phyloP scores from a whole-genome alignment of 1,140 invertebrate species.

The Brachionus plicatilis region DNA sequence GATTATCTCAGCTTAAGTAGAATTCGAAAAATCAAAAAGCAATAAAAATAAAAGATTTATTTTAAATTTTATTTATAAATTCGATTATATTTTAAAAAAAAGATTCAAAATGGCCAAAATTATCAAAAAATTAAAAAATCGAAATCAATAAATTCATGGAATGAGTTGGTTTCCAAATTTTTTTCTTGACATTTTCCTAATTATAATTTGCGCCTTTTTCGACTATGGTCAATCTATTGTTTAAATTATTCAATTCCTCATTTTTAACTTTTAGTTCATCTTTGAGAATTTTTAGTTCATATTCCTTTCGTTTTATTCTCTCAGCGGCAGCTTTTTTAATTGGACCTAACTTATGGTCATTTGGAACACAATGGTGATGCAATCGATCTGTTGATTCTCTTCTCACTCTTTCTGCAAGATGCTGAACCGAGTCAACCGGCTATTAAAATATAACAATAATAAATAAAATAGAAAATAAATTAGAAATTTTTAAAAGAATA shows the following conservation, averaged over 20 bases:
- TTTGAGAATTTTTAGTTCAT: constrained; percentile 54
- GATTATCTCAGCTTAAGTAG: no score
- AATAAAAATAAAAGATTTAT: no score
- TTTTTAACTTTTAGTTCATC: constrained; percentile 49
- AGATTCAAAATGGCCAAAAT: not conserved
- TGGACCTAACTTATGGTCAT: constrained; percentile 42
- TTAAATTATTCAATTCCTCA: constrained; percentile 42
- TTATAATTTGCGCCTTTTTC: constrained; percentile 31
- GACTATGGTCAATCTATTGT: constrained; percentile 21
- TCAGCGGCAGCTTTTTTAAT: constrained; percentile 47
- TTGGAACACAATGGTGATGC: constrained; percentile 42
- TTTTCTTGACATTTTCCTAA: not conserved
- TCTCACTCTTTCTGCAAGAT: constrained; percentile 40
- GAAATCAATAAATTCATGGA: not conserved
- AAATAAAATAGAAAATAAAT: not conserved
- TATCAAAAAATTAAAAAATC: not conserved
- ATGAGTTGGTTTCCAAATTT: not conserved
- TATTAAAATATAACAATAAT: not conserved
- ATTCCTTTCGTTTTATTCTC: constrained; percentile 50
- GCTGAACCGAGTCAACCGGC: constrained; percentile 1
- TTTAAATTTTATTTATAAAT: not conserved
- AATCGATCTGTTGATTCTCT: constrained; percentile 22
- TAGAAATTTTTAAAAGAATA: constrained; percentile 35
- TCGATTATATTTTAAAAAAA: not conserved
- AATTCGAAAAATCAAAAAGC: no score